Evolutionary conservation across 2,113 vertebrate genomes (phyloP).

Genomic region (Zosterops pallidus): DNA sequence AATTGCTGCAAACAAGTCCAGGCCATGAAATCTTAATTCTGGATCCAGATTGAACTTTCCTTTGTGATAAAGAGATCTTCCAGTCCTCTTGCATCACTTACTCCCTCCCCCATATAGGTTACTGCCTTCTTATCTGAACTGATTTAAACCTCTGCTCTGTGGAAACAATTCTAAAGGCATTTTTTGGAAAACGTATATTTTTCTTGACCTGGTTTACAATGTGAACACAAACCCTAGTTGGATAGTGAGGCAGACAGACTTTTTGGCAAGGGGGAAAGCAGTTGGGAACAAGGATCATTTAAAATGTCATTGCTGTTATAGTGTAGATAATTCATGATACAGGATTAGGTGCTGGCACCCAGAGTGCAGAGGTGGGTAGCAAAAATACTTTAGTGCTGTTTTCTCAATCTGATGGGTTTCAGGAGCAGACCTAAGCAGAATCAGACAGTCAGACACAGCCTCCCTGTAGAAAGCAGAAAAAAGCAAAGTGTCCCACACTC

Average conservation of each 20-base stretch:
- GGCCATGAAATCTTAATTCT: neutral
- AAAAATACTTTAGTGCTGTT: neutral
- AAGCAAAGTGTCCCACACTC: neutral
- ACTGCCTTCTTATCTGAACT: neutral
- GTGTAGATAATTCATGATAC: neutral
- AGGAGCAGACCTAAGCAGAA: neutral
- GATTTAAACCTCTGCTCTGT: neutral
- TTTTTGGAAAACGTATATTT: fast-evolving
- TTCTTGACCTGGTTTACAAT: neutral
- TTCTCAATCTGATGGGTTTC: neutral
- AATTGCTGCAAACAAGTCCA: neutral
- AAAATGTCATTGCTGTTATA: neutral
- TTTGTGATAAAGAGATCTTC: neutral
- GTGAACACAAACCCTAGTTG: neutral
- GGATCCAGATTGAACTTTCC: neutral
- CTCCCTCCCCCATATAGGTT: neutral
- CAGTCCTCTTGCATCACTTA: neutral
- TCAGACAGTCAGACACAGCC: neutral
- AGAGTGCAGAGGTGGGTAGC: neutral
- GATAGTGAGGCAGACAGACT: neutral
- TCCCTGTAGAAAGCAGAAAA: neutral
- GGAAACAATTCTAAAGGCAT: neutral
- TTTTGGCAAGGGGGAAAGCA: neutral
- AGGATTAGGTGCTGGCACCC: neutral
- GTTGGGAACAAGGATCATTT: neutral